Evolutionary conservation across 1,140 invertebrate genomes (phyloP).

Genomic region (Archegozetes longisetosus): DNA sequence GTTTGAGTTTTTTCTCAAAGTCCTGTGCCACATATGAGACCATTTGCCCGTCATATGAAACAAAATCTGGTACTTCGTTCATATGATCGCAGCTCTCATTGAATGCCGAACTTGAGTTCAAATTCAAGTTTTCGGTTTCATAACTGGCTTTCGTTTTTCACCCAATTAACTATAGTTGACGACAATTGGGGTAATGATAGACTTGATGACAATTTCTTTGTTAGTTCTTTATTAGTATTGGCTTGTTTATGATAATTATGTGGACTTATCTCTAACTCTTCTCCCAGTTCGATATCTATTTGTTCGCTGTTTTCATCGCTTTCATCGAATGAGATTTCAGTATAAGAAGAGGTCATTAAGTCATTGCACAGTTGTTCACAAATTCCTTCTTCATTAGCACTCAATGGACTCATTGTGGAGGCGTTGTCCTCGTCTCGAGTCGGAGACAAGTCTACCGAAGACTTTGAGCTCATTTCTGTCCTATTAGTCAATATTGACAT

Average conservation of each 20-base stretch:
- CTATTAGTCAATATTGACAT: too few relatives aligned
- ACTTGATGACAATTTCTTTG: not conserved
- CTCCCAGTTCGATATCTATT: not conserved
- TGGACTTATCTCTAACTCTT: not conserved
- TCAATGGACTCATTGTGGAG: not conserved
- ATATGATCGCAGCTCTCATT: too few relatives aligned
- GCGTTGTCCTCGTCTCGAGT: not conserved
- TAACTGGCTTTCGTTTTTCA: constrained; percentile 3
- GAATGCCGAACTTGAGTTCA: not conserved
- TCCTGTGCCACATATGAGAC: constrained; percentile 4
- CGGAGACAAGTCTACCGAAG: too few relatives aligned
- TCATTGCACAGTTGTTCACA: not conserved
- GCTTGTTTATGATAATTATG: not conserved
- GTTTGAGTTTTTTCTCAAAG: constrained; percentile 2
- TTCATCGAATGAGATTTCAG: constrained; percentile 7
- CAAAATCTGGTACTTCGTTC: not conserved
- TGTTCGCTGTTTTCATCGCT: not conserved
- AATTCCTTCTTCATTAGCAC: not conserved
- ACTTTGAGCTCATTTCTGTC: too few relatives aligned
- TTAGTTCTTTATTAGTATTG: too few relatives aligned
- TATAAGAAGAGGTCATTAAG: constrained; percentile 9
- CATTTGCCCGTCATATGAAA: constrained; percentile 1
- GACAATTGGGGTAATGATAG: constrained; percentile 10
- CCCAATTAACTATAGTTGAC: constrained; percentile 9
- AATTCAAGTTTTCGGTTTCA: not conserved